Evolutionary conservation across 2,113 vertebrate species (phyloP), one percentile per base, ranked within the genome.

Genomic region (Noctilio leporinus): DNA sequence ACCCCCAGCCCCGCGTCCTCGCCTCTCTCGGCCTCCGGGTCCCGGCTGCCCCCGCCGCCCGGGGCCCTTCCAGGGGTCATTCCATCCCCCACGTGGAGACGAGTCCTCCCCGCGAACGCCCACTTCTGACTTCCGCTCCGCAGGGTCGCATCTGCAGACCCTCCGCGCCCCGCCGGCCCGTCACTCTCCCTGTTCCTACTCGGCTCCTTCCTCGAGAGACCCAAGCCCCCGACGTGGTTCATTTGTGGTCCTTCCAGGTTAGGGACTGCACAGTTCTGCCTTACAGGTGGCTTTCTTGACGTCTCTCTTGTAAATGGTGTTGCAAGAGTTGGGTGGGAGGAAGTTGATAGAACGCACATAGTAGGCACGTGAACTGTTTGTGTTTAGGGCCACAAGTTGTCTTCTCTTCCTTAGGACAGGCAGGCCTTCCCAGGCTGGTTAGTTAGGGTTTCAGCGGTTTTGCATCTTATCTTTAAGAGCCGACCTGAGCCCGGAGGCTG

Each of bases 111-210:
- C 49, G 0, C 5, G 45, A 59, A 43, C 80, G 51, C n/a, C 19
- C 53, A 9, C 51, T 35, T 10, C 35, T 38, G 40, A 1, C 12
- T 10, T 10, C 28, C 33, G 82, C 91, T 33, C 19, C 59, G 28
- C 93, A 78, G 65, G 43, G 67, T 57, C 55, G 86, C 67, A 96
- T 88, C 86, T 94, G 94, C 94, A 15, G 94, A 72, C 47, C 12
- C 55, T 53, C 11, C 9, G 92, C 12, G 89, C 90, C 20, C 40
- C 20, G 5, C 28, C 35, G 1, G 4, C 65, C 9, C 10, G 22
- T 20, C 10, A 4, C 70, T n/a, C 26, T 24, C 35, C 0, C 26
- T n/a, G 75, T 10, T 28, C 22, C 76, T 14, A 10, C 53, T 65
- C 62, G 10, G 40, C 10, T 89, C 28, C 76, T 65, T 65, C 73